Percentiles rank a stretch among this genome's conserved stretches.
phyloP scores from a whole-genome alignment of 2,113 vertebrate species.

The Eupsittula cactorum region DNA sequence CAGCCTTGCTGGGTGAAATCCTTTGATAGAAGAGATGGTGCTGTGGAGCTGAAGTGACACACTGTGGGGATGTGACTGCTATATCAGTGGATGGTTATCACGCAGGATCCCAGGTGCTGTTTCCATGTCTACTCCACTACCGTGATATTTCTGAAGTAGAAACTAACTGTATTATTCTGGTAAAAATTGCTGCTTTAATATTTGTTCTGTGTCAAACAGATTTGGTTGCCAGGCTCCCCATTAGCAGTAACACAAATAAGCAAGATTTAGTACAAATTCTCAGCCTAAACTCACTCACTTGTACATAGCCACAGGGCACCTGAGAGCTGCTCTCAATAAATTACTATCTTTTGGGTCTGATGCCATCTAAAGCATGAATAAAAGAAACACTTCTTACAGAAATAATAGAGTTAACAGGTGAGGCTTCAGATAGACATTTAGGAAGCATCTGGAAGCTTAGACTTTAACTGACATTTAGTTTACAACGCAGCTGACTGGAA shows the following conservation, averaged over 20 bases:
- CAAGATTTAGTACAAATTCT: not conserved
- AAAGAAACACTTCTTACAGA: not conserved
- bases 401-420: conserved; percentile 14
- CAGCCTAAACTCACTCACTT: not conserved
- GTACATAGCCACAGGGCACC: not conserved
- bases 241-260: not conserved
- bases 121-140: not conserved
- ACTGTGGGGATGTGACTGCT: not conserved
- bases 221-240: not conserved
- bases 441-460: conserved; percentile 42
- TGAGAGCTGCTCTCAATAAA: not conserved
- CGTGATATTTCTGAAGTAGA: not conserved
- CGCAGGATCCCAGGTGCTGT: not conserved
- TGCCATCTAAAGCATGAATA: not conserved
- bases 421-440: not conserved
- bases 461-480: conserved; percentile 35
- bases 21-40: not conserved
- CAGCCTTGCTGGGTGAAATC: not conserved
- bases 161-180: not conserved
- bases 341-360: not conserved
- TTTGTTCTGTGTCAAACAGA: not conserved
- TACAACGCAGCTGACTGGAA: conserved; percentile 35
- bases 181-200: not conserved
- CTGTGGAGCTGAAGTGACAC: not conserved
- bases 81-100: not conserved